Percentiles rank a stretch among this genome's conserved stretches.
Conservation (phyloP, 2,888 invertebrate genomes). For the Acrocyrtus sp. region DNA sequence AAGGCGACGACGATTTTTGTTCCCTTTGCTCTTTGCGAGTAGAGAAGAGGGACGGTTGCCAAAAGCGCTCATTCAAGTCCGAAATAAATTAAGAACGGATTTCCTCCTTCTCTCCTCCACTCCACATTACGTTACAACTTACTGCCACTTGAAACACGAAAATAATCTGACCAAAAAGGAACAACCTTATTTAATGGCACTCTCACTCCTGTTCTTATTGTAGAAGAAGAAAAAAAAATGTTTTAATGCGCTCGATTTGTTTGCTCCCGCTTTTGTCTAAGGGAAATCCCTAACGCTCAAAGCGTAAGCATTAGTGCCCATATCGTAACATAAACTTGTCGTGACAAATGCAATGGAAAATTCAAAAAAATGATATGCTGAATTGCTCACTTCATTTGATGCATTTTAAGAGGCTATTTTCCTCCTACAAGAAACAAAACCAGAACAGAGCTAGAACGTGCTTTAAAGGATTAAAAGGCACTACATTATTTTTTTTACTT, state of each 20-base stretch:
- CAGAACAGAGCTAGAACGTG: conserved; percentile 7
- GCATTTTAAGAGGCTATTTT: conserved; percentile 48
- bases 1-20: no score
- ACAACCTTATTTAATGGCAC: not conserved
- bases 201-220: no score
- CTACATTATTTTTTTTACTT: conserved; percentile 19
- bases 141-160: no score
- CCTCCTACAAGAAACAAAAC: conserved; percentile 1
- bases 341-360: not conserved
- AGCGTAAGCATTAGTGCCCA: not conserved
- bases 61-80: not conserved
- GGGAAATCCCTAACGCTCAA: no score
- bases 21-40: not conserved
- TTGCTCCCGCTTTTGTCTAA: no score
- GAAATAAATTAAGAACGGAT: not conserved
- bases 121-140: no score
- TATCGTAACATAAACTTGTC: no score
- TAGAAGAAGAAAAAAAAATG: no score
- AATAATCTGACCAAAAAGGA: not conserved
- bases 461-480: no score
- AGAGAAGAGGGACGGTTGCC: not conserved
- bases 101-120: not conserved
- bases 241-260: no score
- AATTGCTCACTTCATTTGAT: conserved; percentile 22
- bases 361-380: conserved; percentile 11